These are phyloP conservation scores for Eupithecia insigniata DNA, from an alignment of 2,888 invertebrate species.

Conservation along the genomic window DNA sequence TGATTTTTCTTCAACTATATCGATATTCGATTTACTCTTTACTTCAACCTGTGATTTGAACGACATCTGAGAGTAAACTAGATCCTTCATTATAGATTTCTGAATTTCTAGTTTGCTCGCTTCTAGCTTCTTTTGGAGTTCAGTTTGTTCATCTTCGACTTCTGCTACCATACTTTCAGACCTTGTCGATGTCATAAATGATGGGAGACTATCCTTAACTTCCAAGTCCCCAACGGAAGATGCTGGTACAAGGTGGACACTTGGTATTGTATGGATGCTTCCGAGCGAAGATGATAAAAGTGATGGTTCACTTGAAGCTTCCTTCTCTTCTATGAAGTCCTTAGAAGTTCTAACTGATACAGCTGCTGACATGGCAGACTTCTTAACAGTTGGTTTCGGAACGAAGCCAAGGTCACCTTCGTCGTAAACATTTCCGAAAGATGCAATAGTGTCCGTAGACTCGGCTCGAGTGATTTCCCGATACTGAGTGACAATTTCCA, in stretches of 20 bases:
- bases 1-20: conserved; percentile 43
- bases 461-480: conserved; percentile 70
- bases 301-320: conserved; percentile 45
- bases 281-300: conserved; percentile 56
- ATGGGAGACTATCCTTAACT: conserved; percentile 67
- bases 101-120: conserved; percentile 70
- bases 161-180: conserved; percentile 51
- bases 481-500: conserved; percentile 79
- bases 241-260: conserved; percentile 61
- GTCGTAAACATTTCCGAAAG: conserved; percentile 82
- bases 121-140: conserved; percentile 63
- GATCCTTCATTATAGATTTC: conserved; percentile 73
- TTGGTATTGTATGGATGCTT: conserved; percentile 72
- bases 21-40: conserved; percentile 48
- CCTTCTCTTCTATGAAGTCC: conserved; percentile 45
- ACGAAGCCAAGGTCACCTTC: conserved; percentile 88
- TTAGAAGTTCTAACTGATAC: conserved; percentile 43
- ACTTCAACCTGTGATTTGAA: conserved; percentile 55
- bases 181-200: conserved; percentile 68
- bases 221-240: conserved; percentile 49
- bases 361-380: conserved; percentile 48
- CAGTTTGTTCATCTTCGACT: conserved; percentile 43
- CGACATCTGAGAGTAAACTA: conserved; percentile 62
- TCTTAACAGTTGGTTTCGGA: conserved; percentile 74
- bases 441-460: conserved; percentile 75